Evolutionary conservation across 1,140 invertebrate species (phyloP), one percentile per base, ranked within the genome.

Genomic region (Platorchestia sp.): DNA sequence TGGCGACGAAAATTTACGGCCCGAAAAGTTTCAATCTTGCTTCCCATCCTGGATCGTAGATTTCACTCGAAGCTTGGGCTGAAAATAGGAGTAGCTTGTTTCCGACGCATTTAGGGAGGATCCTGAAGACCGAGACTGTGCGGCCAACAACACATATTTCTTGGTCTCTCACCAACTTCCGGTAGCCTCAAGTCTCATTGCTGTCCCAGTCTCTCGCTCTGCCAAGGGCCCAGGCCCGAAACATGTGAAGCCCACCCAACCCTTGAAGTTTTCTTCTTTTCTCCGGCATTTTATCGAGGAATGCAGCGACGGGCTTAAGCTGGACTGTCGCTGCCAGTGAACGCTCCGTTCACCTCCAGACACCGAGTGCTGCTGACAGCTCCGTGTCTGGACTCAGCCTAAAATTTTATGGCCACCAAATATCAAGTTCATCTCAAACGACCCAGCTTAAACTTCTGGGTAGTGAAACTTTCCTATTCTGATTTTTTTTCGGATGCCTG

Each of bases 31-130:
- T 93, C 91, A 6, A 93, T 93, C 43, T 93, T 93, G 43, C 45
- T 47, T 93, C 43, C 91, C 91, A 93, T 93, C 45, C 43, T 93
- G 43, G 91, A 93, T 44, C 91, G 45, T 93, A 93, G 91, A 93
- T 45, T 93, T 47, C 45, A 47, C 41, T 45, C 41, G 44, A 44
- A 93, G 45, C 43, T 93, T 47, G 91, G 91, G 43, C 43, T 45
- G 91, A 44, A 93, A 45, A 93, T 93, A 93, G 47, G 91, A 93
- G 91, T 93, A 93, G 91, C 91, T 93, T 93, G 91, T 93, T 93
- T 93, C 91, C 91, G 91, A 45, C 91, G 91, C 91, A 93, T 93
- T 93, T 93, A 93, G 91, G 45, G 36, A 45, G 36, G 40, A 93
- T 93, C 91, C 91, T 93, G 91, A 45, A 10, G 41, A 10, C 36